Evolutionary conservation across 2,797 vertebrate species (phyloP).

Genomic region (Salarias fasciatus): DNA sequence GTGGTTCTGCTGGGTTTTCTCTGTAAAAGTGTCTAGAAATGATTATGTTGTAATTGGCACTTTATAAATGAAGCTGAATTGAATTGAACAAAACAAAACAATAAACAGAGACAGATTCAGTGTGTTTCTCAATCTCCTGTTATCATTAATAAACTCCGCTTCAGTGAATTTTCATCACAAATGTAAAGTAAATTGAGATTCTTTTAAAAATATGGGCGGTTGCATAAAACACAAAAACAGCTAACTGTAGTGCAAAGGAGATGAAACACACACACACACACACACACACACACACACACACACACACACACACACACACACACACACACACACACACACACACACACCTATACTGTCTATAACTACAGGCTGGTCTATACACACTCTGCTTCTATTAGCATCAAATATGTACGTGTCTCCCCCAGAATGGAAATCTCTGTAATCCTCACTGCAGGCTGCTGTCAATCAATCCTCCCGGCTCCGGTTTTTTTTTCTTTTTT

Average conservation of each 20-base stretch:
- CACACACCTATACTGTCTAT: constrained; percentile 27
- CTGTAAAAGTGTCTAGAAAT: no score
- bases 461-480: constrained; percentile 61
- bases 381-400: constrained; percentile 65
- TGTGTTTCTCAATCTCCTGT: background rate
- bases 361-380: constrained; percentile 58
- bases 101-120: no score
- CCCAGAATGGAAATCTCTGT: constrained; percentile 72
- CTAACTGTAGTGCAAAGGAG: no score
- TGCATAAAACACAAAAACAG: no score
- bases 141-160: background rate
- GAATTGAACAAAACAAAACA: no score
- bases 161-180: background rate
- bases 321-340: constrained; percentile 21
- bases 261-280: constrained; percentile 3
- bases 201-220: no score
- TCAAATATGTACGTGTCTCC: constrained; percentile 74
- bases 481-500: background rate
- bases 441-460: constrained; percentile 78
- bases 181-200: no score
- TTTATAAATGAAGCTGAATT: no score
- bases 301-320: constrained; percentile 17
- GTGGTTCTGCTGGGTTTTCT: no score
- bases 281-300: constrained; percentile 21
- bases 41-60: no score